A percentile compares a stretch with the other conserved stretches of the same genome.
Conservation (phyloP, 2,888 invertebrate genomes). For the Drosophila tanythrix region DNA sequence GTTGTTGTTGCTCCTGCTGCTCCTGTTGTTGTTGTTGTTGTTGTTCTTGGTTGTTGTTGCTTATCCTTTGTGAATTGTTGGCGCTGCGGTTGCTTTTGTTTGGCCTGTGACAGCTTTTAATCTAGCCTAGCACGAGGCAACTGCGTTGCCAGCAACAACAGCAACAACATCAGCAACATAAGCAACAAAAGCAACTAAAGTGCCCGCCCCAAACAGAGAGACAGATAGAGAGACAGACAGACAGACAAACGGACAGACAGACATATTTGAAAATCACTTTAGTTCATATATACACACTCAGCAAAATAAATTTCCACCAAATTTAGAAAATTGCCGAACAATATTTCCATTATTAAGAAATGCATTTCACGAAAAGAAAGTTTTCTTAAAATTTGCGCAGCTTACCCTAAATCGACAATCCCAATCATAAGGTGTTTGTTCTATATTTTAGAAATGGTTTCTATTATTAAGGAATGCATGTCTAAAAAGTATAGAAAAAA, state of each 20-base stretch:
- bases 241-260: not conserved
- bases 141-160: constrained; percentile 46
- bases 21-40: constrained; percentile 15
- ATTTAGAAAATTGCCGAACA: not conserved
- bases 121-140: constrained; percentile 72
- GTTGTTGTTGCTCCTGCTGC: constrained; percentile 6
- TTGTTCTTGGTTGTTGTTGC: constrained; percentile 38
- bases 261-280: constrained; percentile 80
- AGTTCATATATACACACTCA: constrained; percentile 58
- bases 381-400: too few species aligned
- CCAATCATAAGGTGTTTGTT: too few species aligned
- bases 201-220: constrained; percentile 40
- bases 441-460: too few species aligned
- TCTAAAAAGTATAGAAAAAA: too few species aligned
- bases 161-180: constrained; percentile 25
- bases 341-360: not conserved
- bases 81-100: constrained; percentile 78
- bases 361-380: not conserved
- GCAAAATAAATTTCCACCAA: not conserved
- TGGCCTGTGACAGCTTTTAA: constrained; percentile 81
- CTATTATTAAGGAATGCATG: too few species aligned
- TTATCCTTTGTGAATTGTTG: constrained; percentile 70
- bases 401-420: not conserved
- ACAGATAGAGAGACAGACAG: constrained; percentile 19
- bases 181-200: constrained; percentile 56